These are phyloP conservation scores for Hirtodrosophila cameraria DNA, from an alignment of 2,888 invertebrate species.

Conservation along the genomic window DNA sequence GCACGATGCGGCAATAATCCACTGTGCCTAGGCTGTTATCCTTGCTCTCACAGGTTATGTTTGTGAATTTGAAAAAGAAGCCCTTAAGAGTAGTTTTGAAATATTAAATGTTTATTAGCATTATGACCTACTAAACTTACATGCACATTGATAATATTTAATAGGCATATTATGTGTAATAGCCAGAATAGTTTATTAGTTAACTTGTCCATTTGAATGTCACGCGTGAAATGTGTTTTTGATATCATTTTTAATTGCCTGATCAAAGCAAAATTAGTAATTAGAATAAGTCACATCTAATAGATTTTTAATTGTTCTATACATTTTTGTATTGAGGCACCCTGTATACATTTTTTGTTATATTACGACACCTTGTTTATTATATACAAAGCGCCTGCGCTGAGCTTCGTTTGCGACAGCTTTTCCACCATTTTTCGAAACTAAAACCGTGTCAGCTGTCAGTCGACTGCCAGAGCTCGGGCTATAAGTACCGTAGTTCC, in stretches of 20 bases:
- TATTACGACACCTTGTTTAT: constrained; percentile 39
- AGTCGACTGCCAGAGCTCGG: constrained; percentile 48
- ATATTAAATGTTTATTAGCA: neutral
- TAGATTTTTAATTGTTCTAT: constrained; percentile 10
- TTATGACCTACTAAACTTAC: constrained; percentile 10
- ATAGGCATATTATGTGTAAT: neutral
- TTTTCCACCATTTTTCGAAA: constrained; percentile 11
- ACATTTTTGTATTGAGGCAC: neutral
- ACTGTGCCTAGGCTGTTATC: neutral
- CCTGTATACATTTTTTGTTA: no score
- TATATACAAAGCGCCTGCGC: constrained; percentile 39
- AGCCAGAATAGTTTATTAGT: neutral
- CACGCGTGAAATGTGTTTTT: neutral
- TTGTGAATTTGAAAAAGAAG: constrained; percentile 1
- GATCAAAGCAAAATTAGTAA: neutral
- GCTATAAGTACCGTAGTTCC: constrained; percentile 23
- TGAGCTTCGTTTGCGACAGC: neutral
- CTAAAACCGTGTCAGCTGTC: constrained; percentile 32
- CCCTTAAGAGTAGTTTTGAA: neutral
- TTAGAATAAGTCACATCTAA: neutral
- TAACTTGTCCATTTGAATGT: constrained; percentile 9
- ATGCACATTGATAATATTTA: neutral
- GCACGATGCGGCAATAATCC: constrained; percentile 13
- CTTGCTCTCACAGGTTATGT: constrained; percentile 27
- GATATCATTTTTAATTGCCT: neutral